phyloP scores from a whole-genome alignment of 2,797 vertebrate species.

The Lophotriccus pileatus region DNA sequence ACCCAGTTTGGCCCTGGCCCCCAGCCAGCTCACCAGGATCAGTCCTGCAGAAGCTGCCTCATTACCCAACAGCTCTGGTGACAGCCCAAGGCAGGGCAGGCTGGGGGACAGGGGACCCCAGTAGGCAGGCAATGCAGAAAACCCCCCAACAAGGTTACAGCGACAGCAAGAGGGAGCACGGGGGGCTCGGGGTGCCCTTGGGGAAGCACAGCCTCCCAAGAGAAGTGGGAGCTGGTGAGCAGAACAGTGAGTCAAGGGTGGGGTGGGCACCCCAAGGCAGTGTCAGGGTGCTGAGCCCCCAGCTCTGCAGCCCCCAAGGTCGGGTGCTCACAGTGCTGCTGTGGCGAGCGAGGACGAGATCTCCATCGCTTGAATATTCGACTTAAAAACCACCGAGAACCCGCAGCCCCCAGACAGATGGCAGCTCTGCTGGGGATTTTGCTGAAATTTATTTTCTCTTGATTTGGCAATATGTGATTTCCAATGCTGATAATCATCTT shows the following conservation, averaged over 20 bases:
- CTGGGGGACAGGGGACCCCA: fast-evolving
- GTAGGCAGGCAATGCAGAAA: fast-evolving
- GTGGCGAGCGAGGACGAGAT: fast-evolving
- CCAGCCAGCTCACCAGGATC: neutral
- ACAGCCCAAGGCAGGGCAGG: neutral
- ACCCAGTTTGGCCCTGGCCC: neutral
- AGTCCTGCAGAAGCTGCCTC: neutral
- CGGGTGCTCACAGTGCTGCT: fast-evolving
- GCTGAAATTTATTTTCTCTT: conserved; percentile 37
- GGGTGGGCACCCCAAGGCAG: neutral
- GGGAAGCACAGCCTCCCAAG: neutral
- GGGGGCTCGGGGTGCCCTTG: neutral
- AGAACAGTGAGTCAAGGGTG: neutral
- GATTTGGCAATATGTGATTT: conserved; percentile 32
- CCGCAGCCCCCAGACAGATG: conserved; percentile 33
- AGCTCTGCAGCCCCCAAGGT: neutral
- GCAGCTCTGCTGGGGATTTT: conserved; percentile 39
- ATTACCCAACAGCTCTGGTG: neutral
- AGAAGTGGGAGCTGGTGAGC: neutral
- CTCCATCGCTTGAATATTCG: neutral
- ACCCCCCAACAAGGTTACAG: neutral
- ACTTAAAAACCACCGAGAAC: neutral
- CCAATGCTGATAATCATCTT: neutral
- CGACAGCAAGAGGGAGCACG: no score
- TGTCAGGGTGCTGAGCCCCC: neutral